Percentiles rank a stretch among this genome's conserved stretches.
Conservation (phyloP, 2,113 vertebrate species). For the Pholis gunnellus region DNA sequence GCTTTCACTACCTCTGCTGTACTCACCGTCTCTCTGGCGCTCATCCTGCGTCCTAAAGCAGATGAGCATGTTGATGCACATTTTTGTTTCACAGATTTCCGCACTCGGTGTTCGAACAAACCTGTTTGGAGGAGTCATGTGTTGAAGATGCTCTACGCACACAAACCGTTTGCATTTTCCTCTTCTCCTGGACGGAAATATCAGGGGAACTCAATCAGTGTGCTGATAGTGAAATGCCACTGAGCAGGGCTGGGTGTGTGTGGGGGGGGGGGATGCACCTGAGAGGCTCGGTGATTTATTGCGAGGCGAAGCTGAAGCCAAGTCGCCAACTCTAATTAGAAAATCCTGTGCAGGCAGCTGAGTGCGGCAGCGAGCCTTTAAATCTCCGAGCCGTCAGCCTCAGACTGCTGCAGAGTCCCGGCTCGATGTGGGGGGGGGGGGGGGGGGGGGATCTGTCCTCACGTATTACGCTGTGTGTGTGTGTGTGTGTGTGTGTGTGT, state of each 20-base stretch:
- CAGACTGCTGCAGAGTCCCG: constrained; percentile 71
- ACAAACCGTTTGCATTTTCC: constrained; percentile 32
- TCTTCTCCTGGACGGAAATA: constrained; percentile 61
- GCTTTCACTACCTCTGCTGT: neutral
- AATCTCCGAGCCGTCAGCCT: constrained; percentile 73
- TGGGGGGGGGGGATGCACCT: constrained; percentile 75
- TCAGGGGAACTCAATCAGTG: constrained; percentile 78
- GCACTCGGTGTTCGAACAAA: neutral
- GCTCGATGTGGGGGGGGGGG: constrained; percentile 36
- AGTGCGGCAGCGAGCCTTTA: constrained; percentile 78
- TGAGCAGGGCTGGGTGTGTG: constrained; percentile 41
- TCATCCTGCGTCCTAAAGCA: neutral
- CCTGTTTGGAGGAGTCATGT: neutral
- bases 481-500: neutral
- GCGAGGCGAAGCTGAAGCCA: constrained; percentile 77
- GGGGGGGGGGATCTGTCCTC: neutral
- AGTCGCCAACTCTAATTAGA: constrained; percentile 86
- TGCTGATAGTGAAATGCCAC: constrained; percentile 81
- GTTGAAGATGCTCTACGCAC: neutral
- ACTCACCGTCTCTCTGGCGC: neutral
- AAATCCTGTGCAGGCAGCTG: constrained; percentile 83
- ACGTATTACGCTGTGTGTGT: neutral
- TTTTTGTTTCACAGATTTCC: neutral
- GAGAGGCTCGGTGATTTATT: constrained; percentile 85
- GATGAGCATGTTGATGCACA: neutral